Evolutionary conservation across 2,113 vertebrate species (phyloP).

Genomic region (Tragulus kanchil): DNA sequence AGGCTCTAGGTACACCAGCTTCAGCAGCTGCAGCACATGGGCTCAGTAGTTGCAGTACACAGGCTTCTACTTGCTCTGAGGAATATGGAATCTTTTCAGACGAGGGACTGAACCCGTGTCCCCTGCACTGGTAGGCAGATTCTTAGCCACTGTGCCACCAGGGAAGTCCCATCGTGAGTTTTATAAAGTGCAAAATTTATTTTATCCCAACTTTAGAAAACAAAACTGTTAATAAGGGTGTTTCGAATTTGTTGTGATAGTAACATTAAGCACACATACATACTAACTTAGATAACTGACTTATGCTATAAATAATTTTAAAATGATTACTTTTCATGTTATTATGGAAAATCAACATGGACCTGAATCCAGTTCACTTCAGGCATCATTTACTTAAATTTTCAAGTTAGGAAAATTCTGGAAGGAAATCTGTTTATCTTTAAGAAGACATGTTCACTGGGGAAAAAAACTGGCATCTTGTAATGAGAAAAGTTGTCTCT

Average conservation of each 20-base stretch:
- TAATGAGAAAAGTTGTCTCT: not conserved
- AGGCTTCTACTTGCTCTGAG: rapidly evolving
- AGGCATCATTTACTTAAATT: not conserved
- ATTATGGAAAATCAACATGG: not conserved
- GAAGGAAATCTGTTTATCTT: conserved; percentile 21
- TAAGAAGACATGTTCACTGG: not conserved
- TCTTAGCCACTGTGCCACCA: not conserved
- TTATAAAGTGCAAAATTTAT: conserved; percentile 2
- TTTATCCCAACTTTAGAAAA: not conserved
- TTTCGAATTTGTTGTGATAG: not conserved
- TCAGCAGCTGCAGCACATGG: not conserved
- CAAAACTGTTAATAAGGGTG: not conserved
- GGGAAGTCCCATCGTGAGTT: not conserved
- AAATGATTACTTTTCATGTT: not conserved
- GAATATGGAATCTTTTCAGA: not conserved
- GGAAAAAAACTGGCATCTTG: not conserved
- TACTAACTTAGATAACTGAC: not conserved
- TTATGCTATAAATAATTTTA: not conserved
- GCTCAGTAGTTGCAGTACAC: not conserved
- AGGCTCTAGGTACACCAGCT: not conserved
- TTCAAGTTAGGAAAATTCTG: conserved; percentile 39
- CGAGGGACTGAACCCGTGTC: not conserved
- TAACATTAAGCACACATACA: not conserved
- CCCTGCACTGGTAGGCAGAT: not conserved
- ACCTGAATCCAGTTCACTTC: not conserved